phyloP scores from a whole-genome alignment of 2,113 vertebrate species.

The Chelonoidis abingdonii region DNA sequence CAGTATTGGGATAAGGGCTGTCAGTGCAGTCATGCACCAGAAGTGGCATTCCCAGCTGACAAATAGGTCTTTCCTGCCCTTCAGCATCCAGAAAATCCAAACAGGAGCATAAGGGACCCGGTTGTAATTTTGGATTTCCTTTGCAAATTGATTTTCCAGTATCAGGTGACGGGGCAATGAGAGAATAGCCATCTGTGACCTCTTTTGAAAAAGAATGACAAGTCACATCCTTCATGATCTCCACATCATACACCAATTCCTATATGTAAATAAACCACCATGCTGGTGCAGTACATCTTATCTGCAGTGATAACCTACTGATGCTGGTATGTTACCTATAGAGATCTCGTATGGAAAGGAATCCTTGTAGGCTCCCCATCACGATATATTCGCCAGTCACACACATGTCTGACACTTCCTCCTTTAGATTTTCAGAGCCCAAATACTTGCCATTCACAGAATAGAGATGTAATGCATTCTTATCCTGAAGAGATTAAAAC shows the following conservation, averaged over 20 bases:
- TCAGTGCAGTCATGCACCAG: not conserved
- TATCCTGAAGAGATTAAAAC: slow-evolving; percentile 85
- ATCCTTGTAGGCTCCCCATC: slow-evolving; percentile 92
- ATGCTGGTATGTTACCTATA: slow-evolving; percentile 86
- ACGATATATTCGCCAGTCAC: slow-evolving; percentile 90
- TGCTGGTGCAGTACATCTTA: not conserved
- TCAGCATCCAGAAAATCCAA: not conserved
- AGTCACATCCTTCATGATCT: not conserved
- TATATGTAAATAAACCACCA: not conserved
- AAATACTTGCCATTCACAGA: slow-evolving; percentile 95
- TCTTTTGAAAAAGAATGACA: not conserved
- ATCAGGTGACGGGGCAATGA: not conserved
- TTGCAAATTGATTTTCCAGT: not conserved
- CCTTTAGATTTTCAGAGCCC: slow-evolving; percentile 88
- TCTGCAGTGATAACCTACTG: not conserved
- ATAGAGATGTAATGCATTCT: slow-evolving; percentile 94
- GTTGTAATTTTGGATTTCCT: not conserved
- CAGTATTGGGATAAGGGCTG: not conserved
- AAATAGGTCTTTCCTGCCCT: not conserved
- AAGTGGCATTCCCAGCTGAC: not conserved
- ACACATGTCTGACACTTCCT: slow-evolving; percentile 94
- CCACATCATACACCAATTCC: not conserved
- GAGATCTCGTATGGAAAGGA: slow-evolving; percentile 92
- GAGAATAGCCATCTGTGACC: not conserved
- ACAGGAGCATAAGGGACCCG: not conserved